Evolutionary conservation across 2,888 invertebrate genomes (phyloP), one percentile per base, ranked within the genome.

Genomic region (Platynereis dumerilii): DNA sequence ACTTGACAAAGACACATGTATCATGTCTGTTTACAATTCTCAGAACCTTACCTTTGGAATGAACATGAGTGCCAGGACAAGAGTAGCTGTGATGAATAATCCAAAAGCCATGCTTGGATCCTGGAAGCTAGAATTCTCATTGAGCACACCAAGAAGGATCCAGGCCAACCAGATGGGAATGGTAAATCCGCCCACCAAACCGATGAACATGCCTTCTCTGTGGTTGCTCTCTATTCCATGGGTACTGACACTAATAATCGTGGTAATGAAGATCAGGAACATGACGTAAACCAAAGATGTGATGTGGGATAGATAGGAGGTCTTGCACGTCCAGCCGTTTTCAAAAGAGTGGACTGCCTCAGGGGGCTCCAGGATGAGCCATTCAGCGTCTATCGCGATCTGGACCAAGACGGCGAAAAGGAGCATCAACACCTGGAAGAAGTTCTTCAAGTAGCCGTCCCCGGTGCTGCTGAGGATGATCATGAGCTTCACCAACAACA

Each of bases 31-130:
- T n/a, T n/a, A n/a, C n/a, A n/a, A n/a, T n/a, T n/a, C n/a, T n/a
- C 48, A 45, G 7, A 24, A 20, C 24, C 42, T 58, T 42, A 58
- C 94, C 86, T 86, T 95, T 39, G 95, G 86, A 86, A 94, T 91
- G 85, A 96, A 96, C 95, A 96, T 95, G 65, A 94, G 90, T 75
- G 94, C 88, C 85, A 96, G 93, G 60, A 94, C 91, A 55, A 93
- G 89, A 15, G 91, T 89, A 70, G 94, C 91, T 20, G 92, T 93
- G 63, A 91, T 89, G 56, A 94, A 89, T 73, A 96, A 87, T 0
- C 96, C 96, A 76, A 93, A 93, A 26, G 94, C 95, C 62, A 95
- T 88, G 85, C 94, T 93, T 17, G 93, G 81, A 65, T 83, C 83
- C 15, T 80, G 78, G 69, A 77, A 79, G 53, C 79, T 79, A 1